Base-by-base conservation (phyloP, 1,140 invertebrate genomes). In the Pseudomyrmex dendroicus region DNA sequence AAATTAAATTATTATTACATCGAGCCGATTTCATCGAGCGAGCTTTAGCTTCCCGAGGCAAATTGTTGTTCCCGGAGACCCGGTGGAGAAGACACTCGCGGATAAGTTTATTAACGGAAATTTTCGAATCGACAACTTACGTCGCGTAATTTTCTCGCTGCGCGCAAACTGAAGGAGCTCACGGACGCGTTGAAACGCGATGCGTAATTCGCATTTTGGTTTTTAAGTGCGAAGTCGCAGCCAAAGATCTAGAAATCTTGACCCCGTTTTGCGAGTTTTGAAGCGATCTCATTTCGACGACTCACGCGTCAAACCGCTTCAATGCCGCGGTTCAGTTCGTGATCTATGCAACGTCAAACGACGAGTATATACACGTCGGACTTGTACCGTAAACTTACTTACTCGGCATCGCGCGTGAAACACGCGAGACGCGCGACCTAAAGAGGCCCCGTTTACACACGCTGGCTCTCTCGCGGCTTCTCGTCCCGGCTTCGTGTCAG, bases 401-500 rank as follows among this genome's bases (percentile, higher is more conserved):
- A 0, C 20, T 63, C 68, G 46, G 15, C 67, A 56, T n/a, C 57
- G 78, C 57, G 78, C 70, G 70, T 82, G 70, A 82, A 82, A 64
- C 78, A 82, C 78, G 78, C 78, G 78, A 82, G 70, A 74, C 56
- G 48, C 56, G 48, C 68, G 70, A 74, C 57, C 78, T 82, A 82
- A 82, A 74, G 22, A 82, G 70, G 2, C 25, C 25, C 48, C 78
- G 48, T 82, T 82, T 84, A 84, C 62, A 84, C 62, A 67, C 78
- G 84, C 68, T 48, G 57, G 25, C 80, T 52, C 56, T 54, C 68
- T 68, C 46, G 46, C 61, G 78, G 78, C 46, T 59, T 54, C 68
- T 68, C 52, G 52, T 63, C 46, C 56, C 66, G 64, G 57, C 20
- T 66, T 84, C 78, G 68, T 66, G 82, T 74, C 63, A 84, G 84